Evolutionary conservation across 2,888 invertebrate species (phyloP).

Genomic region (Tinea semifulvella): DNA sequence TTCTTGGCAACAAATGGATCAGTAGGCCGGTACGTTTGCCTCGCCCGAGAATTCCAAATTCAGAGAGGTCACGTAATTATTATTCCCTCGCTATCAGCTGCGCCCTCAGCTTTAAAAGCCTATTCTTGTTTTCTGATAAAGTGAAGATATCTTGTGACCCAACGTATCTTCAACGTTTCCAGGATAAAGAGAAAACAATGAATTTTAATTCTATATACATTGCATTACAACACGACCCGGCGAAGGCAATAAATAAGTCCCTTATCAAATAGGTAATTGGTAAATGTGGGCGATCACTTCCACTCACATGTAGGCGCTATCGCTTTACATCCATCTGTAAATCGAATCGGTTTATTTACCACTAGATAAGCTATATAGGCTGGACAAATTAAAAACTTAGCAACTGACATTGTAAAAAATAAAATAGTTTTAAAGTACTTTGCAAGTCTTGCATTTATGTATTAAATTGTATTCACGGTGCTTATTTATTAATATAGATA

Average conservation of each 20-base stretch:
- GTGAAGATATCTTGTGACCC: slow-evolving; percentile 55
- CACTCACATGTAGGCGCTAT: slow-evolving; percentile 23
- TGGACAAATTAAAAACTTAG: not conserved
- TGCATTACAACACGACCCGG: slow-evolving; percentile 21
- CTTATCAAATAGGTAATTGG: slow-evolving; percentile 64
- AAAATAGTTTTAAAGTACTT: not conserved
- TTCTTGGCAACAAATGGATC: slow-evolving; percentile 32
- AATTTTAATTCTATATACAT: slow-evolving; percentile 55
- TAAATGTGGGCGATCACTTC: slow-evolving; percentile 52
- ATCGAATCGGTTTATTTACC: slow-evolving; percentile 1
- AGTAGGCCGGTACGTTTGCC: slow-evolving; percentile 22
- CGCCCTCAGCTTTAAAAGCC: slow-evolving; percentile 53
- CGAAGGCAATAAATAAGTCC: slow-evolving; percentile 50
- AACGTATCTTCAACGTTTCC: slow-evolving; percentile 41
- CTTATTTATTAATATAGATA: no score
- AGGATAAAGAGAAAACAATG: slow-evolving; percentile 63
- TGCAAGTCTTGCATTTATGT: no score
- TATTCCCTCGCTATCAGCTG: slow-evolving; percentile 35
- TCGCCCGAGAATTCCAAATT: slow-evolving; percentile 32
- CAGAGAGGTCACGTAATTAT: slow-evolving; percentile 50
- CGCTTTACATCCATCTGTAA: not conserved
- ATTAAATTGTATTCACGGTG: no score
- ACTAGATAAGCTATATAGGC: not conserved
- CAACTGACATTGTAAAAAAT: not conserved
- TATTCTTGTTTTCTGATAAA: slow-evolving; percentile 61